These are phyloP conservation scores for Nudaria mundana DNA, from an alignment of 2,888 invertebrate genomes.

Conservation along the genomic window DNA sequence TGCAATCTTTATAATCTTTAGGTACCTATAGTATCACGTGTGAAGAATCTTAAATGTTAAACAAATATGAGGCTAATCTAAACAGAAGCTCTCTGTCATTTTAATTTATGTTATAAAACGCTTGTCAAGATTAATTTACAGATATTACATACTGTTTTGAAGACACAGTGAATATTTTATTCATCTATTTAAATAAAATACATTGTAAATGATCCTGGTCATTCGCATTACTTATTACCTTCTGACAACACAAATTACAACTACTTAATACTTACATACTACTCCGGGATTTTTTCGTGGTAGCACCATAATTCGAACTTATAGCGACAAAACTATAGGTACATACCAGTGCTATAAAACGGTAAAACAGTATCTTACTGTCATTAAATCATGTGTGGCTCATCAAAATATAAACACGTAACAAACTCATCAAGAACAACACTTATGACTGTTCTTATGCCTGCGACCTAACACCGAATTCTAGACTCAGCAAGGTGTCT, in stretches of 20 bases:
- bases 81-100: conserved; percentile 40
- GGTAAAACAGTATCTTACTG: conserved; percentile 4
- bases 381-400: conserved; percentile 6
- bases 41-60: conserved; percentile 26
- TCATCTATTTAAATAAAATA: too few species aligned
- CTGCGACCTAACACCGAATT: conserved; percentile 54
- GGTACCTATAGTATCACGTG: too few species aligned
- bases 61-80: conserved; percentile 32
- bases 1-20: conserved; percentile 23
- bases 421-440: conserved; percentile 32
- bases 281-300: too few species aligned
- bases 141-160: conserved; percentile 5
- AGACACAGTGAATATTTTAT: too few species aligned
- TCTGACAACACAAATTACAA: too few species aligned
- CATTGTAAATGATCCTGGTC: too few species aligned
- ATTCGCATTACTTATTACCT: too few species aligned
- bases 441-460: conserved; percentile 42
- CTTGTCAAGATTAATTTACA: conserved; percentile 13
- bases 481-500: conserved; percentile 74
- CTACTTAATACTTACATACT: too few species aligned
- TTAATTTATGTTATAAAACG: conserved; percentile 20
- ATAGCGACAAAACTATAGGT: too few species aligned
- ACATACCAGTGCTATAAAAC: conserved; percentile 6
- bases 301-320: too few species aligned
- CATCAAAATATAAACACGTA: conserved; percentile 24